A percentile compares a stretch with the other conserved stretches of the same genome.
Conservation (phyloP, 1,140 invertebrate species). For the Caenorhabditis remanei region DNA sequence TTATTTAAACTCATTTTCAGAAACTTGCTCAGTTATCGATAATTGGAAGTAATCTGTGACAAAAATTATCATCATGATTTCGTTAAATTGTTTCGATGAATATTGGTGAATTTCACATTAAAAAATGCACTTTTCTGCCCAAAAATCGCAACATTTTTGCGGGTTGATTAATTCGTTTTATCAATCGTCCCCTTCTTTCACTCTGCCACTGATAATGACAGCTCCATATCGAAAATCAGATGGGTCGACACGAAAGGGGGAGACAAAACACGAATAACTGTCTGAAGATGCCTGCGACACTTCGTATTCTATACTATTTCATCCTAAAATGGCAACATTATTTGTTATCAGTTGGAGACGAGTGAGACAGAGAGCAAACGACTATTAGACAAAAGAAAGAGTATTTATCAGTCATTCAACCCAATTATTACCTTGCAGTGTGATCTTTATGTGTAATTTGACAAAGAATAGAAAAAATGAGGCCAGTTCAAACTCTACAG, state of each 20-base stretch:
- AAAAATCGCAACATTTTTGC: slow-evolving; percentile 23
- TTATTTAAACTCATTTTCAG: background rate
- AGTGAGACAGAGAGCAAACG: background rate
- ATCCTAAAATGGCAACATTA: slow-evolving; percentile 39
- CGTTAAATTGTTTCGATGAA: background rate
- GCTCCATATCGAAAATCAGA: slow-evolving; percentile 35
- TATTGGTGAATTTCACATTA: background rate
- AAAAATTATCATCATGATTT: too few relatives aligned
- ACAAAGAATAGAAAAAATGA: too few relatives aligned
- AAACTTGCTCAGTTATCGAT: background rate
- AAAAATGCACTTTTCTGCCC: background rate
- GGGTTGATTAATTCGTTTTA: background rate
- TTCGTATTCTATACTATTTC: background rate
- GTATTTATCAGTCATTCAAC: background rate
- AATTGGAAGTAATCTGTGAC: background rate
- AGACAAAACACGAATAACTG: slow-evolving; percentile 35
- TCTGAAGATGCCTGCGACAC: slow-evolving; percentile 1
- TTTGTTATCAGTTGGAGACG: slow-evolving; percentile 33
- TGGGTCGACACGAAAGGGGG: background rate
- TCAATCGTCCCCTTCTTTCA: background rate
- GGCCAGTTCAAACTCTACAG: too few relatives aligned
- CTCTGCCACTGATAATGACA: background rate
- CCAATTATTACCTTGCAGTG: background rate
- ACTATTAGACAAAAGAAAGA: background rate
- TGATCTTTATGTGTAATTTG: background rate